phyloP scores from a whole-genome alignment of 2,797 vertebrate species.

The Acrossocheilus wenchowensis region DNA sequence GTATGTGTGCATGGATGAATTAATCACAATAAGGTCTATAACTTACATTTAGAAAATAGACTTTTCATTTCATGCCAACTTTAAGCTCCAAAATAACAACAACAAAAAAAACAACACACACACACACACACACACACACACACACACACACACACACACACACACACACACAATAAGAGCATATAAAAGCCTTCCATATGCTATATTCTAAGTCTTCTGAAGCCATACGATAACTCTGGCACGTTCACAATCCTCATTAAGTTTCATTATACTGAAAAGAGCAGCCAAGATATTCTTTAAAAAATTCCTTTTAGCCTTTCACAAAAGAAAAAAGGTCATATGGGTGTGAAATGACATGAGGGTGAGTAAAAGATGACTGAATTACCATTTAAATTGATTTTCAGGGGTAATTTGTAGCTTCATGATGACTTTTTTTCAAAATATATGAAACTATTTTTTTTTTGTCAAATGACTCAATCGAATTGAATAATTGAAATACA shows the following conservation, averaged over 20 bases:
- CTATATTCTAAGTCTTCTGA: not conserved
- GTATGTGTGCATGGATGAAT: not conserved
- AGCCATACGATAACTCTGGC: not conserved
- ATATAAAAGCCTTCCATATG: not conserved
- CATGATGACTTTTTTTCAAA: not conserved
- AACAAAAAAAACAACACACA: not conserved
- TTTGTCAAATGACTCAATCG: not conserved
- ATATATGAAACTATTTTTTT: not conserved
- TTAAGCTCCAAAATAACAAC: not conserved
- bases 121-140: too few species aligned
- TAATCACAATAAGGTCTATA: not conserved
- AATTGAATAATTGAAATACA: not conserved
- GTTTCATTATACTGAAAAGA: not conserved
- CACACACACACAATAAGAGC: not conserved
- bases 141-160: too few species aligned
- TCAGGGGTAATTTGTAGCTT: not conserved
- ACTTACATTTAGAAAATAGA: not conserved
- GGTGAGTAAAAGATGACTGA: not conserved
- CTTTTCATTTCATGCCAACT: not conserved
- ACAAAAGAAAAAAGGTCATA: not conserved
- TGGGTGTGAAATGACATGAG: not conserved
- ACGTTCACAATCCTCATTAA: not conserved
- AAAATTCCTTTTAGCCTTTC: not conserved
- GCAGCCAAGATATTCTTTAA: not conserved
- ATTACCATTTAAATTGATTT: slow-evolving; percentile 7